Evolutionary conservation across 2,888 invertebrate species (phyloP).

Genomic region (Dorcus hopei): DNA sequence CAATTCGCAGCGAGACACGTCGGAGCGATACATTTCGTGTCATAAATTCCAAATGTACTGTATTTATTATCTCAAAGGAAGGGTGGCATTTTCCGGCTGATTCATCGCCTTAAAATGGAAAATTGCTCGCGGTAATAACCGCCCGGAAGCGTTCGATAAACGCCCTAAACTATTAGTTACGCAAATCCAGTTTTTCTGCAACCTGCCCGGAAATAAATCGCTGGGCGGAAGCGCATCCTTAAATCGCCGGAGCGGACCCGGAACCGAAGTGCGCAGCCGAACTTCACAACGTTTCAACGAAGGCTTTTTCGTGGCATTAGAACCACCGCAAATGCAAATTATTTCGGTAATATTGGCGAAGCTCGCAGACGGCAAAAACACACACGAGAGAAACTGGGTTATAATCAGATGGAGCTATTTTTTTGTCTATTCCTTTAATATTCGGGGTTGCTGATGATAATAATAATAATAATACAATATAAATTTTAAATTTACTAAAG

Average conservation of each 20-base stretch:
- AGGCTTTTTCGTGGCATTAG: background rate
- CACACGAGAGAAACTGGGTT: too few species aligned
- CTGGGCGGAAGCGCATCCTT: too few species aligned
- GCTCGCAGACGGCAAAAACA: conserved; percentile 4
- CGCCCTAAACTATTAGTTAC: background rate
- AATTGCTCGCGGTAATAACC: background rate
- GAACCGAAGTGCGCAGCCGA: too few species aligned
- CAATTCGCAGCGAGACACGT: conserved; percentile 13
- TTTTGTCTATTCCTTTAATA: too few species aligned
- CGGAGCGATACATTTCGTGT: conserved; percentile 12
- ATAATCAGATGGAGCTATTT: too few species aligned
- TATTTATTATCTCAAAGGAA: background rate
- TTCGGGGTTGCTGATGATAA: too few species aligned
- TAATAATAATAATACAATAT: too few species aligned
- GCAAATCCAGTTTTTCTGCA: too few species aligned
- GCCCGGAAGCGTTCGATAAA: background rate
- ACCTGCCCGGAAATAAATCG: background rate
- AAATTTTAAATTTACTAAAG: too few species aligned
- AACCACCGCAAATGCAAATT: conserved; percentile 1
- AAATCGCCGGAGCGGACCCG: too few species aligned
- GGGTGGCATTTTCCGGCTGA: background rate
- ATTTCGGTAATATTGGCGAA: background rate
- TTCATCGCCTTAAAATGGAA: background rate
- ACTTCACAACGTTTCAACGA: background rate
- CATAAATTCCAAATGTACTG: conserved; percentile 16